Evolutionary conservation across 2,113 vertebrate genomes (phyloP), one percentile per base, ranked within the genome.

Genomic region (Rissa tridactyla): DNA sequence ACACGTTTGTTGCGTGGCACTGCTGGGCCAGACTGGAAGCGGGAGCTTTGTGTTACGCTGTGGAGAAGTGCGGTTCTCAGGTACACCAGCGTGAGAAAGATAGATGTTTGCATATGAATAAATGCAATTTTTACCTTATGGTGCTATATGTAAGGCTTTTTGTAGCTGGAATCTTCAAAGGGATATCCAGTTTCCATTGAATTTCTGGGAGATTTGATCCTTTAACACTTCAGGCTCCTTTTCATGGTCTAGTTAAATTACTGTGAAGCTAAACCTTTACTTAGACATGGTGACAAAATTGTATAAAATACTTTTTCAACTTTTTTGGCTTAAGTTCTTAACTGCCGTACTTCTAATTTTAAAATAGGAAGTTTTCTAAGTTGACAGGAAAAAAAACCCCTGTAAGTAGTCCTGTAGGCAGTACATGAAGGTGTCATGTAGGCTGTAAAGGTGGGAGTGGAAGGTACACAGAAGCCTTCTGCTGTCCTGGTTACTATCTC

Each of bases 1-100:
- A 22, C 6, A 1, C 0, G 0, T n/a, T 11, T 1, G 4, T 17
- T 26, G 52, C 20, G 21, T 12, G 12, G 52, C 1, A 1, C 64
- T n/a, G 52, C 29, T 1, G 16, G 6, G 18, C 14, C 1, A 1
- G 15, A 2, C 1, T 19, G 47, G 47, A 42, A 12, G 55, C 4
- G 0, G 19, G 34, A 25, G 6, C 19, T 72, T 34, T 21, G 40
- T 32, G 32, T 29, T 30, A 12, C 2, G 12, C 29, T 66, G 30
- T 27, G n/a, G 32, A 36, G 68, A 46, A 73, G 25, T 11, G 61
- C 3, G 0, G 0, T 18, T 52, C 52, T 86, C 3, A 1, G 49
- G 19, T 46, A 5, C 12, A 4, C 40, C 38, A 30, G 6, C 16
- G 3, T 2, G 16, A 46, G 51, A 27, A 34, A 49, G 18, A 19